A percentile compares a stretch with the other conserved stretches of the same genome.
These are phyloP conservation scores for Pantherophis vulpinus DNA, from an alignment of 2,797 vertebrate species.

Conservation along the genomic window DNA sequence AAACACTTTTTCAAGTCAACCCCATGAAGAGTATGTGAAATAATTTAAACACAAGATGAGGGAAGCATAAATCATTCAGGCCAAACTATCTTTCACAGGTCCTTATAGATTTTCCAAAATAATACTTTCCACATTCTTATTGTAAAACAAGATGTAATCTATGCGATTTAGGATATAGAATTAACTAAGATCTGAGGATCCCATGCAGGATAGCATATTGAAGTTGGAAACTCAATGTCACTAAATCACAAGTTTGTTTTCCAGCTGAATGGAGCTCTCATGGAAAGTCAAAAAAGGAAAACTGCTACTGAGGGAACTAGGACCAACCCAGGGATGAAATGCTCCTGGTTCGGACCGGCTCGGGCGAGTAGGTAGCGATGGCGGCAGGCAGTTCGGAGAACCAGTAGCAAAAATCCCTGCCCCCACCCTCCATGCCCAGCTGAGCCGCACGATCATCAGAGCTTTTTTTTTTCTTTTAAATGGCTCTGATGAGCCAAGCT, in stretches of 20 bases:
- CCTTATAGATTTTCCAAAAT: not conserved
- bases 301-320: not conserved
- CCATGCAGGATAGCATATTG: not conserved
- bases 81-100: not conserved
- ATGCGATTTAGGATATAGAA: not conserved
- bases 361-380: too few relatives aligned
- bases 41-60: not conserved
- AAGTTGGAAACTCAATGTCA: not conserved
- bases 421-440: too few relatives aligned
- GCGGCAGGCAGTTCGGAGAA: too few relatives aligned
- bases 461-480: too few relatives aligned
- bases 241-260: not conserved
- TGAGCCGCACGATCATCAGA: too few relatives aligned
- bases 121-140: not conserved
- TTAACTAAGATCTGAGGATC: not conserved
- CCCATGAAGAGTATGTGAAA: not conserved
- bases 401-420: too few relatives aligned
- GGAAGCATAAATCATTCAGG: not conserved
- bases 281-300: conserved; percentile 11
- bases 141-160: not conserved
- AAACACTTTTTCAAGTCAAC: not conserved
- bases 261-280: not conserved
- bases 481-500: too few relatives aligned
- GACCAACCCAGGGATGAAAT: too few relatives aligned
- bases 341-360: too few relatives aligned